Conservation (phyloP, 2,113 vertebrate species). For the Trochalopteron elliotii region DNA sequence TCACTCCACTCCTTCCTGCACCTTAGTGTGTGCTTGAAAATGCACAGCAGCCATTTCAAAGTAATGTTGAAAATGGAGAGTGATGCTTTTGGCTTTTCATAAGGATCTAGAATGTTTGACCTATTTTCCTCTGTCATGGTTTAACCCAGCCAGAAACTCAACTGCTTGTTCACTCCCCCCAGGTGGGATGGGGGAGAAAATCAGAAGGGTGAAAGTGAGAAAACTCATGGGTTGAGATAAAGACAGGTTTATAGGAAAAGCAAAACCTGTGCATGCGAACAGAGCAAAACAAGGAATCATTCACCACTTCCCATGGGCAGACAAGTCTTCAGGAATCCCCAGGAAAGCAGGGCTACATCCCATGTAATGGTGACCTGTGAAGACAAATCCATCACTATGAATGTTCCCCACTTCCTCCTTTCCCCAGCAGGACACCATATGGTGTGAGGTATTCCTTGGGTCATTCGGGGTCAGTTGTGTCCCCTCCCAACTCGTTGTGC, state of each 20-base stretch:
- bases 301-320: not conserved
- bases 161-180: not conserved
- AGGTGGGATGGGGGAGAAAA: not conserved
- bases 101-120: not conserved
- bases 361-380: rapidly evolving
- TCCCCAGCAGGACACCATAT: not conserved
- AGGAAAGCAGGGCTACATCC: not conserved
- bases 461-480: not conserved
- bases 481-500: not conserved
- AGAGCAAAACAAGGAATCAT: not conserved
- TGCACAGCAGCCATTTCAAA: not conserved
- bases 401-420: not conserved
- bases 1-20: not conserved
- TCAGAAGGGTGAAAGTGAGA: not conserved
- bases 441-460: not conserved
- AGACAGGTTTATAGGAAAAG: not conserved
- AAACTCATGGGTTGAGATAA: not conserved
- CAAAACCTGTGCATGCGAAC: not conserved
- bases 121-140: not conserved
- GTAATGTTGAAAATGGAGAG: not conserved
- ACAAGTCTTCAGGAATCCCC: not conserved
- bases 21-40: not conserved
- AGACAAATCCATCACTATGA: not conserved
- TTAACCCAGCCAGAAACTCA: not conserved
- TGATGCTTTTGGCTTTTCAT: not conserved